Base-by-base conservation (phyloP, 2,797 vertebrate genomes). In the Tinamus major region DNA sequence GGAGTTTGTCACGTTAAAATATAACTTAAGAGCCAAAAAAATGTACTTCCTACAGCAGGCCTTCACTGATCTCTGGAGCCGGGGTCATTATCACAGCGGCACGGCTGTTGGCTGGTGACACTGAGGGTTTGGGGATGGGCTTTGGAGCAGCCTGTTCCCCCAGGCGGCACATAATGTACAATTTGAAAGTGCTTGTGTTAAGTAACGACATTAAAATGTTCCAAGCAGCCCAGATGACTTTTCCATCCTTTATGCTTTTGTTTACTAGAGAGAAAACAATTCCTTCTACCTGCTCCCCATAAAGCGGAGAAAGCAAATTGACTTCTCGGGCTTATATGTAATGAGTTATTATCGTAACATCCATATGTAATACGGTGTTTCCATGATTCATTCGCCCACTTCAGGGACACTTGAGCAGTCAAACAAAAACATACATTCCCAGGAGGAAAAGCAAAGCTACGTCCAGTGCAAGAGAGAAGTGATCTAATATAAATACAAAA, bases 321-420 rank as follows among this genome's bases (percentile, higher is more conserved):
- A 26, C 49, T 4, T 0, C 0, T 13, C 86, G 15, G 35, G 64
- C 83, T 67, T 63, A 61, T 48, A 42, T 55, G 17, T 2, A 79
- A 67, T 29, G 49, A 46, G 85, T 64, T 79, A 69, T 72, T 89
- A 33, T 93, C 87, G 71, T 81, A 59, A 85, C 85, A 41, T 24
- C 69, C 15, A 0, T 81, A 59, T 14, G 0, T 42, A 76, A 55
- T 13, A 39, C 2, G 0, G 76, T 87, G 80, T 95, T 95, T 95
- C 94, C 94, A 87, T 89, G 90, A 96, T 89, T 96, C 93, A 87
- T 79, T 93, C 69, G 42, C 84, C 44, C 90, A 69, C 90, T 83
- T 61, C 59, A 90, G 80, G 71, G 68, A 53, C 83, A 58, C 64
- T 94, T 42, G 48, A 71, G 27, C 5, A 51, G 61, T 55, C 62